Conservation (phyloP, 1,140 invertebrate species). For the Gonatopus flavifemur region DNA sequence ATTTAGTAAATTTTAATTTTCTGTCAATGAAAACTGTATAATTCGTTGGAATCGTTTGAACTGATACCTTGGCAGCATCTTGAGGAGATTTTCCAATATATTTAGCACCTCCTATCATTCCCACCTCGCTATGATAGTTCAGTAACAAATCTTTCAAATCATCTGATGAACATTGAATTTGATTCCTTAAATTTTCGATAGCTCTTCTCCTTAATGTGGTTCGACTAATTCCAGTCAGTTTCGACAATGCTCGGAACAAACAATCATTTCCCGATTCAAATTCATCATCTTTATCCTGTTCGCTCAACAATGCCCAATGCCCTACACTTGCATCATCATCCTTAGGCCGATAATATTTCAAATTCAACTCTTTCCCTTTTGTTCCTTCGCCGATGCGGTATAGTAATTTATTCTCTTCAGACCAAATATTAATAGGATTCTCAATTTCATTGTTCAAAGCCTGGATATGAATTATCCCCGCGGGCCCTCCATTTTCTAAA, state of each 20-base stretch:
- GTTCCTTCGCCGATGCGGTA: constrained; percentile 9
- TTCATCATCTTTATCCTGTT: constrained; percentile 16
- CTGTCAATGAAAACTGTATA: too few species aligned
- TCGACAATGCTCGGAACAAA: constrained; percentile 27
- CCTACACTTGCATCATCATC: constrained; percentile 7
- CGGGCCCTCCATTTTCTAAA: constrained; percentile 18
- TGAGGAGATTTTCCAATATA: constrained; percentile 20
- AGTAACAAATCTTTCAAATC: constrained; percentile 8
- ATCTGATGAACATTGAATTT: constrained; percentile 7
- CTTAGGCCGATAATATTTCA: constrained; percentile 16
- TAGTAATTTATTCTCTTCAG: not conserved
- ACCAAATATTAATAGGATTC: constrained; percentile 18
- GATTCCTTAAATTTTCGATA: constrained; percentile 3
- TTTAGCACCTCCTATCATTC: constrained; percentile 29
- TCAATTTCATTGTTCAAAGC: constrained; percentile 11
- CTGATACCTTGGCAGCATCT: constrained; percentile 3
- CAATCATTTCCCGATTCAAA: constrained; percentile 25
- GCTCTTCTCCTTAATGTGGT: constrained; percentile 7
- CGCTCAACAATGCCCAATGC: constrained; percentile 29
- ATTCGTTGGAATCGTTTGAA: too few species aligned
- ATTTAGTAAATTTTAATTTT: too few species aligned
- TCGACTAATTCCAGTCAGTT: constrained; percentile 10
- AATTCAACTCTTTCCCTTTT: not conserved
- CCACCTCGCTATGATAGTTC: constrained; percentile 1
- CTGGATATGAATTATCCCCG: constrained; percentile 15